A percentile compares a stretch with the other conserved stretches of the same genome.
Conservation (phyloP, 2,113 vertebrate species). For the Neotragus pygmaeus region DNA sequence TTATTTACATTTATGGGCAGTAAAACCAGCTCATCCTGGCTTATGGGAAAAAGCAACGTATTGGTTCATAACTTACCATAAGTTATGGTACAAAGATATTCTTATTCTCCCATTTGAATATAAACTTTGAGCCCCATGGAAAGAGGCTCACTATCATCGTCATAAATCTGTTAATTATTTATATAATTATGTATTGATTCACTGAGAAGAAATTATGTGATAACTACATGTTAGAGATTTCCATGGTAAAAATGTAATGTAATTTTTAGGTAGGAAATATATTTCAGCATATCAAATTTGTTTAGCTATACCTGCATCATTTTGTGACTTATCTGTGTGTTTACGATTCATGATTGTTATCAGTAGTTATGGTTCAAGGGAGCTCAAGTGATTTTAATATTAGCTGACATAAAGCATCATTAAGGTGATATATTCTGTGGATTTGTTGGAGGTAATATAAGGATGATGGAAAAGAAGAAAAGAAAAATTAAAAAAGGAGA, state of each 20-base stretch:
- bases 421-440: neutral
- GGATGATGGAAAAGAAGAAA: neutral
- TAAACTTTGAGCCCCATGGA: neutral
- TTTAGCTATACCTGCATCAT: neutral
- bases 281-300: neutral
- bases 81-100: neutral
- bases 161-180: neutral
- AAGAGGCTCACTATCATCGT: neutral
- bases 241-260: neutral
- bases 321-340: neutral
- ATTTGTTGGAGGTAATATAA: neutral
- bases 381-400: neutral
- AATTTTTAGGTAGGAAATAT: neutral
- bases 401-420: neutral
- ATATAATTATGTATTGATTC: neutral
- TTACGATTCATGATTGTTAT: neutral
- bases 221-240: neutral
- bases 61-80: neutral
- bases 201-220: neutral
- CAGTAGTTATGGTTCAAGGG: neutral
- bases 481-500: neutral
- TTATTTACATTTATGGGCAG: neutral
- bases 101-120: neutral
- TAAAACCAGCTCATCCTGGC: neutral
- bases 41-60: neutral